Evolutionary conservation across 92 coral and sea anemone species (phyloP), one percentile per base, ranked within the genome.

Genomic region (Epizoanthus stellaris): DNA sequence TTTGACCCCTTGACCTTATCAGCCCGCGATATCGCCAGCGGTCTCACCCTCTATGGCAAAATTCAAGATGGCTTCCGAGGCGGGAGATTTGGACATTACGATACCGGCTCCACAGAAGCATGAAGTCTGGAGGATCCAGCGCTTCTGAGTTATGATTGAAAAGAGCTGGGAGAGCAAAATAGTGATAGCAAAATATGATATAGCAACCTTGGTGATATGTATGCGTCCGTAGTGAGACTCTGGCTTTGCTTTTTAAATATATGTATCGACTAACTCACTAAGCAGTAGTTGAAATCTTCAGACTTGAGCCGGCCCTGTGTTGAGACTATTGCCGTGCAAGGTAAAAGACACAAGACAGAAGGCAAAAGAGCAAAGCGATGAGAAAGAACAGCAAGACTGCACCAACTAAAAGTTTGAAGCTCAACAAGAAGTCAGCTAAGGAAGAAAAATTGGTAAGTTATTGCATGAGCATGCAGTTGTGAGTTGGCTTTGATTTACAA

Each of bases 361-460:
- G 52, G 6, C 19, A 23, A 8, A 39, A 15, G 38, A 34, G n/a
- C 36, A 12, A 45, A 72, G n/a, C 56, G 10, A 72, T 72, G 77
- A 47, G 52, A 34, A 47, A 72, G 52, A 45, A n/a, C 60, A 57
- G 40, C 30, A 49, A 19, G 16, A 13, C 36, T 72, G 59, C 38
- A 21, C 38, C 58, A 5, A 72, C 42, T 9, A 72, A 72, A 49
- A 72, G 60, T 49, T 16, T 72, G 77, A 72, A 72, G 77, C 77
- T 72, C 38, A 72, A 52, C 56, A 52, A 72, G 16, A 72, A 72
- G 77, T 4, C 16, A 21, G 4, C 60, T 2, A 47, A 21, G 36
- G 60, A 72, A 20, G 34, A 14, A n/a, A 72, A 72, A 15, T 21
- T 57, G 58, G 77, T 72, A 57, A 72, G 77, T 72, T 6, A 21